Base-by-base conservation (phyloP, 30 jellyfish, hydroid and myxozoan species). In the Rhopilema esculentum region DNA sequence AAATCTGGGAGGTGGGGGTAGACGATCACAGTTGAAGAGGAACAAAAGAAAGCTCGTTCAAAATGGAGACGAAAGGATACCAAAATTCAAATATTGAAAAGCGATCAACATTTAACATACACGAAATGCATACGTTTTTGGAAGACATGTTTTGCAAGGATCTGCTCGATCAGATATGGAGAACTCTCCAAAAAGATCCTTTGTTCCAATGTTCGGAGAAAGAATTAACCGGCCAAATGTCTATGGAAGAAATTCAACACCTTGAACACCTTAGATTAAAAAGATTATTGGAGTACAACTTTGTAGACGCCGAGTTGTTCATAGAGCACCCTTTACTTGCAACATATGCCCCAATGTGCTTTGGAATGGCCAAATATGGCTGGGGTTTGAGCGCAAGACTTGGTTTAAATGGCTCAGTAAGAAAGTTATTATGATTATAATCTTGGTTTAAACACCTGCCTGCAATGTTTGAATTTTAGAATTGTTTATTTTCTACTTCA, bases 151-250 rank as follows among this genome's bases (percentile, higher is more conserved):
- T 49, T 6, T 27, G 70, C 49, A 33, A 31, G 8, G 32, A 72
- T 27, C 17, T 49, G 22, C n/a, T 49, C n/a, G 69, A 84, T 30
- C 16, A 22, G 16, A 28, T 72, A 20, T 72, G 49, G 15, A 32
- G 53, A 16, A 78, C 96, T 12, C 80, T 91, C 27, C 93, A 77
- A 53, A 69, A 84, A 63, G 97, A 91, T 53, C 96, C 96, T 33
- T 75, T 85, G 21, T 91, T 85, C 79, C 73, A 72, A 15, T 25
- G 21, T 15, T 51, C 87, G 16, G 87, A 77, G 31, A 77, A 77
- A 29, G 87, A 77, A 26, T 29, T 77, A 17, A 77, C 87, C 7
- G 72, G 51, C 26, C 77, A 84, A 69, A 8, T 91, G 86, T 53
- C 85, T 8, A 20, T 91, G 30, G 79, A 72, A 7, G 97, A 91